Evolutionary conservation across 2,797 vertebrate genomes (phyloP).

Genomic region (Tokudaia muenninki): DNA sequence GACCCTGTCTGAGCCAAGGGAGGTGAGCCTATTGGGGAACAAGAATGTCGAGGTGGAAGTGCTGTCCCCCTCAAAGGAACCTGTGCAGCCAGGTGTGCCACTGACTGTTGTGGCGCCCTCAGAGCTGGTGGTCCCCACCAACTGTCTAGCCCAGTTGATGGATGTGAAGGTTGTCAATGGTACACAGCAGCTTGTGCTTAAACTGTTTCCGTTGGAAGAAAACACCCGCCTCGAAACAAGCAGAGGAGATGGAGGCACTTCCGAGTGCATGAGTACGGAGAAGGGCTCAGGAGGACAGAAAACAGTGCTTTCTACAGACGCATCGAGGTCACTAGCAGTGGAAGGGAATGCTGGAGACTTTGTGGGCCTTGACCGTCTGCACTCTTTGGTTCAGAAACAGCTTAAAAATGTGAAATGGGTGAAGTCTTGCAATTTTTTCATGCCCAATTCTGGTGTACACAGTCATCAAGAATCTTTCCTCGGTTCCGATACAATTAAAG

Average conservation of each 20-base stretch:
- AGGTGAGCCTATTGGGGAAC: conserved; percentile 78
- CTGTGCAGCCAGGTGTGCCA: conserved; percentile 92
- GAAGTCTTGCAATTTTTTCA: conserved; percentile 76
- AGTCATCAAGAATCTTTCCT: conserved; percentile 75
- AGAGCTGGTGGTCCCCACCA: conserved; percentile 94
- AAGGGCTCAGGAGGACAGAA: background rate
- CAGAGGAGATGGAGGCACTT: background rate
- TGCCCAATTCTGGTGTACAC: conserved; percentile 57
- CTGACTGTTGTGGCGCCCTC: conserved; percentile 95
- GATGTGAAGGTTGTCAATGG: conserved; percentile 96
- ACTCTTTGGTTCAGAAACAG: conserved; percentile 35
- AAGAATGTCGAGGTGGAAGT: conserved; percentile 91
- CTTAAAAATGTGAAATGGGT: conserved; percentile 80
- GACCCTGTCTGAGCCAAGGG: conserved; percentile 51
- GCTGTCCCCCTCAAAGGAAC: conserved; percentile 91
- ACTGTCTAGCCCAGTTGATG: conserved; percentile 95
- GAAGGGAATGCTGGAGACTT: conserved; percentile 78
- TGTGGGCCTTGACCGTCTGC: conserved; percentile 63
- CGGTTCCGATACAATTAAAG: conserved; percentile 66
- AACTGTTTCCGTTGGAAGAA: conserved; percentile 89
- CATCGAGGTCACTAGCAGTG: conserved; percentile 63
- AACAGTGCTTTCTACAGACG: background rate
- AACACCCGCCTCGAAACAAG: conserved; percentile 48
- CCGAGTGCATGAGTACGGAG: conserved; percentile 43
- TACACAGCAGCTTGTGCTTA: conserved; percentile 94